Conservation (phyloP, 2,797 vertebrate genomes). For the Allobates femoralis region DNA sequence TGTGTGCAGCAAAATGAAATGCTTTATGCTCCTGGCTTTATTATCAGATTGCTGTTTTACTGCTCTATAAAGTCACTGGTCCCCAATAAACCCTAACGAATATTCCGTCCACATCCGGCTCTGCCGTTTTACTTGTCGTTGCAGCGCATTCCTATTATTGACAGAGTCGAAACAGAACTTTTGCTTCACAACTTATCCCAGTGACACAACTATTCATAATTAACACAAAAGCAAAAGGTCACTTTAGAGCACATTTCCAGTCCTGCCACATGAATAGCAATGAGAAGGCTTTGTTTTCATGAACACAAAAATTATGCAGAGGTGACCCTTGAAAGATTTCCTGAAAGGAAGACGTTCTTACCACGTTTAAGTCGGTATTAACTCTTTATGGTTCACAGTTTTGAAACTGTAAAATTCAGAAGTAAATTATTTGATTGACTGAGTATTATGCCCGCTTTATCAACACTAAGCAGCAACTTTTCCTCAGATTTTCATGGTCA, state of each 20-base stretch:
- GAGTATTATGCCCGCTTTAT: too few relatives aligned
- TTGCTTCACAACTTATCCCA: conserved; percentile 71
- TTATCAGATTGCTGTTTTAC: conserved; percentile 8
- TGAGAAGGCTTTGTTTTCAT: conserved; percentile 63
- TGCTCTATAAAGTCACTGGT: conserved; percentile 5
- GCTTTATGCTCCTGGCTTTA: not conserved
- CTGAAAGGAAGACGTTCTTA: conserved; percentile 44
- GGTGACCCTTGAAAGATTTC: conserved; percentile 49
- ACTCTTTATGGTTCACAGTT: not conserved
- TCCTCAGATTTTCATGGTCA: not conserved
- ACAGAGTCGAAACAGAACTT: conserved; percentile 70
- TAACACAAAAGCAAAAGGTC: conserved; percentile 73
- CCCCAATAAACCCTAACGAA: not conserved
- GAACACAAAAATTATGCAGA: conserved; percentile 66
- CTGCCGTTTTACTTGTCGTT: conserved; percentile 64
- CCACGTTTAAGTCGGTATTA: not conserved
- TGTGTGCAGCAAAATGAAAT: conserved; percentile 41
- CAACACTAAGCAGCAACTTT: not conserved
- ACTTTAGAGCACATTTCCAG: conserved; percentile 54
- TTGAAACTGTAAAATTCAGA: not conserved
- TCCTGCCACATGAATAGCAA: conserved; percentile 66
- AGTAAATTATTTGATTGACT: not conserved
- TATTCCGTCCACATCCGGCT: not conserved
- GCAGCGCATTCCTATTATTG: conserved; percentile 69
- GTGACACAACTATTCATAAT: conserved; percentile 76